Conservation (phyloP, 2,797 vertebrate species). For the Pangasius sanitwongsei region DNA sequence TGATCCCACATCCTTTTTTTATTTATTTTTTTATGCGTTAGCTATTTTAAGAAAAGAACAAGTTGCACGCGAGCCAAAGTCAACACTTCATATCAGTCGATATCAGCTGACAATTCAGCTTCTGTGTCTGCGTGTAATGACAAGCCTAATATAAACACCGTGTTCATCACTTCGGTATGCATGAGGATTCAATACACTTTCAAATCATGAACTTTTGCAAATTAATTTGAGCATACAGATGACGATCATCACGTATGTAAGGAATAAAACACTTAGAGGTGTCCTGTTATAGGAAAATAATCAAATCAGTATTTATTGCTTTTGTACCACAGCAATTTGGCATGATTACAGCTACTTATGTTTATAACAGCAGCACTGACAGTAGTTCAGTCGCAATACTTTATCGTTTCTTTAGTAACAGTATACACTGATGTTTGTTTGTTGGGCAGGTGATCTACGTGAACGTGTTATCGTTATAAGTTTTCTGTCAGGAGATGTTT, state of each 20-base stretch:
- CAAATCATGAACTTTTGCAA: neutral
- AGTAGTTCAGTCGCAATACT: neutral
- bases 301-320: neutral
- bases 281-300: neutral
- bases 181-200: neutral
- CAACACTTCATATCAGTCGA: neutral
- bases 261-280: neutral
- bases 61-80: neutral
- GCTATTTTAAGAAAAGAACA: slow-evolving; percentile 14
- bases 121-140: neutral
- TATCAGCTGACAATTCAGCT: slow-evolving; percentile 8
- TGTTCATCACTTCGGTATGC: neutral
- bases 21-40: neutral
- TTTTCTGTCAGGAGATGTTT: neutral
- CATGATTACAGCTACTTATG: neutral
- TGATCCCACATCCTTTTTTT: neutral
- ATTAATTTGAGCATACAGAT: neutral
- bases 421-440: too few species aligned
- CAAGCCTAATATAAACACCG: neutral
- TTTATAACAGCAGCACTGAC: neutral
- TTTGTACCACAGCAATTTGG: neutral
- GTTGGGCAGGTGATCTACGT: neutral
- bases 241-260: neutral
- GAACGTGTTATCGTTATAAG: neutral
- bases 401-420: neutral